phyloP scores from a whole-genome alignment of 2,797 vertebrate species.

The Nannoperca australis region DNA sequence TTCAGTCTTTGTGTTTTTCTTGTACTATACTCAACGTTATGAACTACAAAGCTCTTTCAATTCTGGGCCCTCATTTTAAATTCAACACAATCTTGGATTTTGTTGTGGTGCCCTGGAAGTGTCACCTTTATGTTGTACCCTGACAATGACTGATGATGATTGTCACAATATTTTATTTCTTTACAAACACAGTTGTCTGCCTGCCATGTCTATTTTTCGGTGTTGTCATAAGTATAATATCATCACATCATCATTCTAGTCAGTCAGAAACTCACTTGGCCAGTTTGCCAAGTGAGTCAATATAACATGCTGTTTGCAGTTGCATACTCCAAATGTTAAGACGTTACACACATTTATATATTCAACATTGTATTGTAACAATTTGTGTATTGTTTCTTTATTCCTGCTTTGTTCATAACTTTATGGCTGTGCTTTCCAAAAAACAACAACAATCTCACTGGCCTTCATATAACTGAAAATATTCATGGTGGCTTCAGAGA shows the following conservation, averaged over 20 bases:
- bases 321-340: neutral
- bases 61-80: neutral
- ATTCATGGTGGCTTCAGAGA: neutral
- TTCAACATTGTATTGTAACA: neutral
- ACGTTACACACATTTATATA: neutral
- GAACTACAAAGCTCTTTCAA: neutral
- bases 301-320: neutral
- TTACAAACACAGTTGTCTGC: neutral
- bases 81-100: neutral
- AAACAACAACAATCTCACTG: neutral
- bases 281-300: neutral
- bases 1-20: neutral
- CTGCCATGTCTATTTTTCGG: neutral
- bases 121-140: neutral
- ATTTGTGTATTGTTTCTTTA: neutral
- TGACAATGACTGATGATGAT: neutral
- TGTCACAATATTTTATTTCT: neutral
- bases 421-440: neutral
- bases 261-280: neutral
- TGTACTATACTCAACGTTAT: neutral
- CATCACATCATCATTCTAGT: neutral
- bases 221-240: too few relatives aligned
- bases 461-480: neutral
- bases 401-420: neutral
- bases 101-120: neutral